These are phyloP conservation scores for Clusia tigrina DNA, from an alignment of 2,888 invertebrate genomes.

Conservation along the genomic window DNA sequence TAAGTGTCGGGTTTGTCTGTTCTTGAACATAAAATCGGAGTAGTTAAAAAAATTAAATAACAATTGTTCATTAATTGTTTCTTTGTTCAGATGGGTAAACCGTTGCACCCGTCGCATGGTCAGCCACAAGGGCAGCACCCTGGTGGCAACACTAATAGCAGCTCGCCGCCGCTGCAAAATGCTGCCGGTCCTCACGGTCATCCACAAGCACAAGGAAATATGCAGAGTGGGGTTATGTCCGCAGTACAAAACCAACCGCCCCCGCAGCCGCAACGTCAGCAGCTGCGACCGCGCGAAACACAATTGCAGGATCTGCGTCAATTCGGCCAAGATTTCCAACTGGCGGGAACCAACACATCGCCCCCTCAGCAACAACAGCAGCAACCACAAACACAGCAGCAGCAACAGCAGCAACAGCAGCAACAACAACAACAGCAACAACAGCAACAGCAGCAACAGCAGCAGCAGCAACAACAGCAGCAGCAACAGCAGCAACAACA, in stretches of 20 bases:
- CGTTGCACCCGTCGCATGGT: conserved; percentile 51
- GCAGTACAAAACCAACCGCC: conserved; percentile 49
- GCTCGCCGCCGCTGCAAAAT: conserved; percentile 54
- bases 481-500: conserved; percentile 43
- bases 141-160: conserved; percentile 43
- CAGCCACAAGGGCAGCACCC: conserved; percentile 27
- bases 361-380: conserved; percentile 56
- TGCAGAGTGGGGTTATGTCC: conserved; percentile 41
- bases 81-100: conserved; percentile 44
- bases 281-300: conserved; percentile 59
- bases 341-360: conserved; percentile 63
- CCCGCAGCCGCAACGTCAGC: conserved; percentile 56
- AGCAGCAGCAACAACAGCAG: conserved; percentile 38
- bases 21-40: too few species aligned
- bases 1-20: conserved; percentile 20
- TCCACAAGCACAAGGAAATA: conserved; percentile 33
- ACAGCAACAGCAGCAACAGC: conserved; percentile 41
- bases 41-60: conserved; percentile 1
- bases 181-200: conserved; percentile 40
- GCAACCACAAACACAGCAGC: conserved; percentile 44
- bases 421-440: conserved; percentile 50
- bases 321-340: conserved; percentile 82
- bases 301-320: conserved; percentile 73
- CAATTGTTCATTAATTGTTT: not conserved
- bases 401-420: conserved; percentile 54